These are phyloP conservation scores for Sphaerodactylus townsendi DNA, from an alignment of 2,113 vertebrate genomes.

Conservation along the genomic window DNA sequence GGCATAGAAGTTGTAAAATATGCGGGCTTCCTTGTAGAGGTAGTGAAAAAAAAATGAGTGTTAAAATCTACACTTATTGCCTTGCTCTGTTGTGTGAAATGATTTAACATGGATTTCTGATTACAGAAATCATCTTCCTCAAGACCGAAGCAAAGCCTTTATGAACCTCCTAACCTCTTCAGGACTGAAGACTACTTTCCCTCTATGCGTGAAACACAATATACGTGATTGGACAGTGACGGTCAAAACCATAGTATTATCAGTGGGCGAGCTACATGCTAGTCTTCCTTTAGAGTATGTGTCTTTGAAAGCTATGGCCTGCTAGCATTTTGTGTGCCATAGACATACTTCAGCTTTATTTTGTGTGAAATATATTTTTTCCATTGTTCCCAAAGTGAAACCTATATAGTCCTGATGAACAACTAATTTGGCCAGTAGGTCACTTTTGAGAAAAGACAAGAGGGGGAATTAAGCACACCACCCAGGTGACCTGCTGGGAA, in stretches of 20 bases:
- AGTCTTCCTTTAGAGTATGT: conserved; percentile 12
- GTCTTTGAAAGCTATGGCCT: conserved; percentile 26
- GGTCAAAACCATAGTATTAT: background rate
- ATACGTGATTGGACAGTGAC: conserved; percentile 30
- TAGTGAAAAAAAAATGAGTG: background rate
- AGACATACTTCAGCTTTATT: conserved; percentile 17
- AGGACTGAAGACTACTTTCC: conserved; percentile 92
- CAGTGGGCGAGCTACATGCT: background rate
- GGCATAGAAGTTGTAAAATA: background rate
- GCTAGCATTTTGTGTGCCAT: conserved; percentile 30
- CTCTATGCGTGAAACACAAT: conserved; percentile 70
- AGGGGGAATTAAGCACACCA: background rate
- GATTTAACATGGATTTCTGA: conserved; percentile 21
- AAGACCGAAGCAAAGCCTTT: conserved; percentile 70
- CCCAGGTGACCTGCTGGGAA: background rate
- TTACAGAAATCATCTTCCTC: conserved; percentile 80
- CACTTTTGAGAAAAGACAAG: background rate
- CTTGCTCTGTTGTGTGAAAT: background rate
- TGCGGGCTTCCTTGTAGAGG: background rate
- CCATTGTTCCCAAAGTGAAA: conserved; percentile 46
- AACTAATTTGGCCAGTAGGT: background rate
- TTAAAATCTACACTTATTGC: background rate
- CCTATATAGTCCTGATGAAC: background rate
- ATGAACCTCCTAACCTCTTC: conserved; percentile 86
- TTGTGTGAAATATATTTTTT: conserved; percentile 6